A percentile compares a stretch with the other conserved stretches of the same genome.
phyloP scores from a whole-genome alignment of 1,140 invertebrate species.

The Lasioglossum baleicum region DNA sequence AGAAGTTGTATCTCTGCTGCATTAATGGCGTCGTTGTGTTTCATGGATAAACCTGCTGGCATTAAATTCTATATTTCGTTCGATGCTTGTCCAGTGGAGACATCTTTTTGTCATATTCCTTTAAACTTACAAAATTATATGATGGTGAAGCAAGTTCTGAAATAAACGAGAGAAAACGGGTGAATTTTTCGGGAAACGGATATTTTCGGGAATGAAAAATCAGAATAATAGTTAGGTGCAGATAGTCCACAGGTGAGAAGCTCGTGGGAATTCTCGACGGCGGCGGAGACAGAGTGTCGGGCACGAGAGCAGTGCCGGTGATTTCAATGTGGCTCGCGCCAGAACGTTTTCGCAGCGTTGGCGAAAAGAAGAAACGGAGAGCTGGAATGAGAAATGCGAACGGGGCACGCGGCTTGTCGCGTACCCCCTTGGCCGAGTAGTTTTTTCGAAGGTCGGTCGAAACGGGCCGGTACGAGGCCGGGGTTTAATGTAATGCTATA shows the following conservation, averaged over 20 bases:
- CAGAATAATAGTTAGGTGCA: too few species aligned
- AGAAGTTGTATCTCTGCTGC: constrained; percentile 58
- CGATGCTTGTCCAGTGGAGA: background rate
- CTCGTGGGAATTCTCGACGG: too few species aligned
- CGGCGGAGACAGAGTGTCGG: too few species aligned
- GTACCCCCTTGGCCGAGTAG: constrained; percentile 30
- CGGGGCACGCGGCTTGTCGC: constrained; percentile 15
- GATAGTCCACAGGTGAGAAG: too few species aligned
- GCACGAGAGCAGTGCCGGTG: too few species aligned
- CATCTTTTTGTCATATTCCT: too few species aligned
- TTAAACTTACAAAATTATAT: too few species aligned
- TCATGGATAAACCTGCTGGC: background rate
- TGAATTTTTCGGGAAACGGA: too few species aligned
- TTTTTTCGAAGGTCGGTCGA: constrained; percentile 67
- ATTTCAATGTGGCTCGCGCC: too few species aligned
- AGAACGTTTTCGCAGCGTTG: background rate
- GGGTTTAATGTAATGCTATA: constrained; percentile 75
- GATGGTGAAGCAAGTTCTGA: too few species aligned
- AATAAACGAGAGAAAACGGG: too few species aligned
- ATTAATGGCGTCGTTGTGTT: constrained; percentile 49
- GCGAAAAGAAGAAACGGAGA: constrained; percentile 14
- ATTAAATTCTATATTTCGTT: background rate
- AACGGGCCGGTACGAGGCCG: constrained; percentile 46
- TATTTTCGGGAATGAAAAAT: too few species aligned
- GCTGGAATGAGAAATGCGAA: constrained; percentile 38